A percentile compares a stretch with the other conserved stretches of the same genome.
Evolutionary conservation across 2,797 vertebrate species (phyloP).

Genomic region (Lithobates sylvaticus): DNA sequence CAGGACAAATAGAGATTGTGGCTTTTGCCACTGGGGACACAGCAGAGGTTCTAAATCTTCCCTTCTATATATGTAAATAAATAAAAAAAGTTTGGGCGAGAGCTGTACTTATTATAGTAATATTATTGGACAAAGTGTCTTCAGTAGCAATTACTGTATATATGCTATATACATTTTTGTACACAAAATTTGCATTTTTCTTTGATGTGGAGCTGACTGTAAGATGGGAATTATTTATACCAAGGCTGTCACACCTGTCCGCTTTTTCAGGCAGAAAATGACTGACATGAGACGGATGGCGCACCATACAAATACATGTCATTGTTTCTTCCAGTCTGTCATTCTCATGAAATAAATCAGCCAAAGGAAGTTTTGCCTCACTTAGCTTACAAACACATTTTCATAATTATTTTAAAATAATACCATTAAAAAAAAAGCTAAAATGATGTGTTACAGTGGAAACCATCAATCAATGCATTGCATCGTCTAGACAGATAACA

Average conservation of each 20-base stretch:
- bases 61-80: neutral
- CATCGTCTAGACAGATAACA: slow-evolving; percentile 7
- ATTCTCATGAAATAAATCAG: slow-evolving; percentile 25
- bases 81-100: neutral
- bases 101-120: neutral
- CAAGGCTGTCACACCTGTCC: neutral
- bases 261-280: neutral
- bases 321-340: slow-evolving; percentile 1
- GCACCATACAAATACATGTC: neutral
- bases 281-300: slow-evolving; percentile 22
- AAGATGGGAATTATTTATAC: neutral
- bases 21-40: too few species aligned
- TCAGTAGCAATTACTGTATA: neutral
- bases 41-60: too few species aligned
- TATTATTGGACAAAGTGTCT: neutral
- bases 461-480: slow-evolving; percentile 17
- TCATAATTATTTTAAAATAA: slow-evolving; percentile 42
- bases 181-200: neutral
- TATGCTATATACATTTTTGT: neutral
- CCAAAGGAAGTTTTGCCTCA: slow-evolving; percentile 19
- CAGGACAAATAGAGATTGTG: too few species aligned
- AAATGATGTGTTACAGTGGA: neutral
- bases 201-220: neutral
- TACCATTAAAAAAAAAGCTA: neutral
- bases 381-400: slow-evolving; percentile 23